Evolutionary conservation across 2,888 invertebrate species (phyloP), one percentile per base, ranked within the genome.

Genomic region (Drosophila quinaria): DNA sequence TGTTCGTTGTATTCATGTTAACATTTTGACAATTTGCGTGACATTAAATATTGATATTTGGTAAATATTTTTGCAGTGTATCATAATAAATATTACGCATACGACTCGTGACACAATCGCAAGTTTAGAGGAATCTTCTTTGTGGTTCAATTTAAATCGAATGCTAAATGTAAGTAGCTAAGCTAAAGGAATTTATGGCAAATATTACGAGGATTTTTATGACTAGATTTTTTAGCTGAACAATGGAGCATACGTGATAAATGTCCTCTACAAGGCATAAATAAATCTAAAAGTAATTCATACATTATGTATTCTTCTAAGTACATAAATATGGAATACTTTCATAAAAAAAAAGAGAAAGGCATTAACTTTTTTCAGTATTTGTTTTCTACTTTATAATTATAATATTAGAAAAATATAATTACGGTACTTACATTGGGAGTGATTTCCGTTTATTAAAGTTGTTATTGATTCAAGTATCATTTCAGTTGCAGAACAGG

Each of bases 1-100:
- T 66, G 29, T 47, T 86, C 55, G 64, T 59, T 49, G 44, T 75
- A 75, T 70, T 77, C 74, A 58, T 76, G 81, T 75, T 74, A 86
- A 89, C 70, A 54, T 71, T 87, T 70, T 64, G 70, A 75, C 81
- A 87, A 75, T 79, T 81, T 89, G 63, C 68, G 76, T 74, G 54
- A 55, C 71, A 81, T 80, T 78, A 73, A 89, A 84, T 89, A 86
- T 86, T 89, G 78, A 69, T 80, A 69, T 73, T 89, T 78, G 75
- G 25, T 68, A 87, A 89, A 87, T 79, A 82, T 63, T 69, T 64
- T 73, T n/a, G 41, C 52, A 42, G 46, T 22, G 4, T 44, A 66
- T 15, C 42, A 59, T 69, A 15, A 59, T 46, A 9, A 33, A 61
- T 42, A 58, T 68, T 37, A 35, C 59, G n/a, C 25, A 77, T 41